Evolutionary conservation across 2,888 invertebrate genomes (phyloP).

Genomic region (Apantesis nais): DNA sequence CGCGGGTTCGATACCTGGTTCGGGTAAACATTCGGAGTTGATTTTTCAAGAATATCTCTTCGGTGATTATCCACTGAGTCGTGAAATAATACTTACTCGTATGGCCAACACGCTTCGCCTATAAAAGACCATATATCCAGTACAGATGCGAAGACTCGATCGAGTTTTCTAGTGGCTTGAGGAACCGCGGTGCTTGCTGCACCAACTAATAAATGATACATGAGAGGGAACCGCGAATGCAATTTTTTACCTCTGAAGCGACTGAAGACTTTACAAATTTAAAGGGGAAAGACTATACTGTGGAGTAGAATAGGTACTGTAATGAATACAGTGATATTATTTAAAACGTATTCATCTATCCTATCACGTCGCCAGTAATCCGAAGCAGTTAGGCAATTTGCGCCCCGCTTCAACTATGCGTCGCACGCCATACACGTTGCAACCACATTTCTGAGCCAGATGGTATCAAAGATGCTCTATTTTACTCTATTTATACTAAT

Average conservation of each 20-base stretch:
- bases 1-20: too few species aligned
- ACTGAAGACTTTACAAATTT: neutral
- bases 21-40: too few species aligned
- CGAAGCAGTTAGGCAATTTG: constrained; percentile 66
- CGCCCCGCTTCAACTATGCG: constrained; percentile 61
- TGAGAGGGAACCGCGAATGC: neutral
- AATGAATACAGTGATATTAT: neutral
- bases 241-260: neutral
- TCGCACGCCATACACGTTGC: constrained; percentile 57
- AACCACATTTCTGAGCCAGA: constrained; percentile 56
- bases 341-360: constrained; percentile 8
- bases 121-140: too few species aligned
- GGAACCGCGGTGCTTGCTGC: too few species aligned
- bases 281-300: neutral
- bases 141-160: too few species aligned
- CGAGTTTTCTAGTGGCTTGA: too few species aligned
- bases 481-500: neutral
- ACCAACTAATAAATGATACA: too few species aligned
- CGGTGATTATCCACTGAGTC: too few species aligned
- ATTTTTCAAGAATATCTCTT: too few species aligned
- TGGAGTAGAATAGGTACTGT: neutral
- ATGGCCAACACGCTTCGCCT: too few species aligned
- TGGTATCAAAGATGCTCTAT: constrained; percentile 47
- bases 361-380: constrained; percentile 54
- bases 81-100: too few species aligned